These are phyloP conservation scores for Linurgus olivaceus DNA, from an alignment of 2,797 vertebrate species.

Conservation along the genomic window DNA sequence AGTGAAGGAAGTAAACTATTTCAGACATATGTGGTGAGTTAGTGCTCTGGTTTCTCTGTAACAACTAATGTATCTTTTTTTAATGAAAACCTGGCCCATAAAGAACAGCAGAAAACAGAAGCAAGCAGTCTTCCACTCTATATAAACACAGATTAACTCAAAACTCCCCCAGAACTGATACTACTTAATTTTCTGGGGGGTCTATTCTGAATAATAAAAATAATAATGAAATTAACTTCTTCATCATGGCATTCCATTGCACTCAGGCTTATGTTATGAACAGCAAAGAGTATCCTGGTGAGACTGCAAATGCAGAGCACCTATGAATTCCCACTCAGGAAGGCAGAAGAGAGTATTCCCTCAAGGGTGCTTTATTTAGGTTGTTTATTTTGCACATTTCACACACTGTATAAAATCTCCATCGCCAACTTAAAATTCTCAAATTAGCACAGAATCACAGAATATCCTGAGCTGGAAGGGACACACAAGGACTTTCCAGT, in stretches of 20 bases:
- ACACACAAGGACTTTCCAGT: neutral
- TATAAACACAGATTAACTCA: neutral
- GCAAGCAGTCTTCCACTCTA: neutral
- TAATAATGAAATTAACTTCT: neutral
- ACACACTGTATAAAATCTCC: neutral
- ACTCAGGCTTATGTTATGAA: neutral
- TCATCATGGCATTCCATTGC: accelerated
- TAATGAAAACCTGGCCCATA: slow-evolving; percentile 17
- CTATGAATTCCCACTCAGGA: neutral
- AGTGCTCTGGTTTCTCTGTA: neutral
- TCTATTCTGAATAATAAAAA: neutral
- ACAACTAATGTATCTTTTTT: neutral
- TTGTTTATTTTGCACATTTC: neutral
- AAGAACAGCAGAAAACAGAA: neutral
- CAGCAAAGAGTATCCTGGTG: neutral
- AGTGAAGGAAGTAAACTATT: neutral
- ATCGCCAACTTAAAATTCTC: neutral
- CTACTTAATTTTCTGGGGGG: neutral
- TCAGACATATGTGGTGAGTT: neutral
- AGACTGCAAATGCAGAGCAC: neutral
- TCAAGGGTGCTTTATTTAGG: neutral
- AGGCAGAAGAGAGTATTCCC: neutral
- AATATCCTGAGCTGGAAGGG: neutral
- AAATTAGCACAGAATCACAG: neutral
- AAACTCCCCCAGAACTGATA: neutral